Percentiles rank a stretch among this genome's conserved stretches.
Conservation (phyloP, 1,140 invertebrate genomes). For the Scaptomyza pallida region DNA sequence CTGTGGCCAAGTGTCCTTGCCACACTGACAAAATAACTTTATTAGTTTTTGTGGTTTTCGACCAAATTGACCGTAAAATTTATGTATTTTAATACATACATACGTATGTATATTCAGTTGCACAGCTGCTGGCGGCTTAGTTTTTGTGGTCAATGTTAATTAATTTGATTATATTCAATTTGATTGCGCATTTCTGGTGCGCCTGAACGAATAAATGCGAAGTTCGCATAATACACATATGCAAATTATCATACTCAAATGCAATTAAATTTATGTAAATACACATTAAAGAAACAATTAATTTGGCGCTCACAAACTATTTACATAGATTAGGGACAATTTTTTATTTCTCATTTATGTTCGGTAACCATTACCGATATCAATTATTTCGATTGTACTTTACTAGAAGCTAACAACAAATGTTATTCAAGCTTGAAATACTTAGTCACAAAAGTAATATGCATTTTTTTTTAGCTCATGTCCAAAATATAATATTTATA, state of each 20-base stretch:
- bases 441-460: no score
- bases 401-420: no score
- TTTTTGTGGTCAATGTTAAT: slow-evolving; percentile 20
- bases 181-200: slow-evolving; percentile 1
- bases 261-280: background rate
- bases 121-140: background rate
- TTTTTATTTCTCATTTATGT: no score
- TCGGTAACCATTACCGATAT: no score
- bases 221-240: background rate
- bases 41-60: slow-evolving; percentile 36
- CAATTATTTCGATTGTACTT: no score
- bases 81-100: slow-evolving; percentile 2
- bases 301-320: background rate
- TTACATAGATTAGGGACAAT: no score
- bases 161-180: slow-evolving; percentile 34
- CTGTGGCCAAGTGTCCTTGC: slow-evolving; percentile 12
- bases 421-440: no score
- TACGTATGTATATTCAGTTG: background rate
- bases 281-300: background rate
- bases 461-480: no score
- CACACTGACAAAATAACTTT: slow-evolving; percentile 22
- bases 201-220: slow-evolving; percentile 12
- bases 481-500: no score
- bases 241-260: background rate
- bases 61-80: background rate